These are phyloP conservation scores for Tachycineta bicolor DNA, from an alignment of 2,113 vertebrate genomes.

Conservation along the genomic window DNA sequence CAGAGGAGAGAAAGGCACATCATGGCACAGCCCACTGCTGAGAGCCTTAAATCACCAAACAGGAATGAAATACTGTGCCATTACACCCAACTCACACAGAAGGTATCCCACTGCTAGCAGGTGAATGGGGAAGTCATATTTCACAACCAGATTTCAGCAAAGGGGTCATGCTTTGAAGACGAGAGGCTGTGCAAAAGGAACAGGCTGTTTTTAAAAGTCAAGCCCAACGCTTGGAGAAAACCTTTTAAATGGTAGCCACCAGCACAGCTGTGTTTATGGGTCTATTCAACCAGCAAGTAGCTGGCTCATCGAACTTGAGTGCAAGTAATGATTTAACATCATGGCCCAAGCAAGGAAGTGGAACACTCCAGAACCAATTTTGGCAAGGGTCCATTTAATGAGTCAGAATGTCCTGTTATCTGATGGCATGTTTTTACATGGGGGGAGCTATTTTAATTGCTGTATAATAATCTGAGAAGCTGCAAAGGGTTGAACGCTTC, in stretches of 20 bases:
- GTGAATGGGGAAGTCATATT: neutral
- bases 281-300: neutral
- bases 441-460: neutral
- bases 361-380: neutral
- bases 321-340: neutral
- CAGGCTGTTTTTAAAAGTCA: neutral
- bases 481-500: neutral
- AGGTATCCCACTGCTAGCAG: neutral
- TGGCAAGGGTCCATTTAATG: neutral
- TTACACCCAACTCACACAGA: neutral
- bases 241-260: neutral
- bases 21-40: neutral
- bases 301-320: neutral
- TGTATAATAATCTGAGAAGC: neutral
- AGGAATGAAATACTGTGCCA: neutral
- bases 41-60: neutral
- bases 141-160: neutral
- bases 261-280: constrained; percentile 8
- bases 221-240: neutral
- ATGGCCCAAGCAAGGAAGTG: neutral
- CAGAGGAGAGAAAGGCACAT: neutral
- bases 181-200: neutral
- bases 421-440: neutral
- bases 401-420: neutral
- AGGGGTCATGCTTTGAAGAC: neutral